A percentile compares a stretch with the other conserved stretches of the same genome.
Evolutionary conservation across 2,888 invertebrate species (phyloP).

Genomic region (Parnassius glacialis): DNA sequence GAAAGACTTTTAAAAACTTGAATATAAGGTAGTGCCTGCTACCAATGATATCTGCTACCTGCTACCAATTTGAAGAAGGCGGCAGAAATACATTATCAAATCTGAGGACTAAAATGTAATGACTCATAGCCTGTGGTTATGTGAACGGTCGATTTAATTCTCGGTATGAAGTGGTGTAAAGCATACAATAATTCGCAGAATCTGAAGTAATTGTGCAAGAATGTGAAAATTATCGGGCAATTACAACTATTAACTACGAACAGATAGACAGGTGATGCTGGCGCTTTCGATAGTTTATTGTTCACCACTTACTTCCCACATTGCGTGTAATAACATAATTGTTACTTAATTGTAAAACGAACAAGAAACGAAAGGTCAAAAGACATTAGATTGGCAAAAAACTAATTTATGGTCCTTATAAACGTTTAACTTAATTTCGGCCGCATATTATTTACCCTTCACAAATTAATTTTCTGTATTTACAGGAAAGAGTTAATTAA

Average conservation of each 20-base stretch:
- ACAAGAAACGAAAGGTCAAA: background rate
- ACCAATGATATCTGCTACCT: too few relatives aligned
- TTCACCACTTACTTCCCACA: slow-evolving; percentile 18
- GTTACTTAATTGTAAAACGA: slow-evolving; percentile 36
- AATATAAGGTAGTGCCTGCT: too few relatives aligned
- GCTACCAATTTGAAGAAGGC: too few relatives aligned
- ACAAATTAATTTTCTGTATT: background rate
- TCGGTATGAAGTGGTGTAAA: too few relatives aligned
- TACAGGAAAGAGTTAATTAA: background rate
- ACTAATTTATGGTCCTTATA: background rate
- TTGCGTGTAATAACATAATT: slow-evolving; percentile 41
- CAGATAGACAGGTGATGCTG: slow-evolving; percentile 17
- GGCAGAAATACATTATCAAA: too few relatives aligned
- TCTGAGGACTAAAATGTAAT: too few relatives aligned
- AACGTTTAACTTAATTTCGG: background rate
- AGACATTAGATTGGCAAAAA: background rate
- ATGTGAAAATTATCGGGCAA: slow-evolving; percentile 1
- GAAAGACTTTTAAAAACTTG: too few relatives aligned
- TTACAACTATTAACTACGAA: slow-evolving; percentile 31
- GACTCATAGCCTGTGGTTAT: too few relatives aligned
- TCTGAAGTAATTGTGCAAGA: too few relatives aligned
- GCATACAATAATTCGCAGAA: too few relatives aligned
- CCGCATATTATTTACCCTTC: background rate
- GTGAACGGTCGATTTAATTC: too few relatives aligned
- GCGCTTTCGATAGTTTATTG: background rate